phyloP scores from a whole-genome alignment of 2,113 vertebrate species.

The Pampusana beccarii region DNA sequence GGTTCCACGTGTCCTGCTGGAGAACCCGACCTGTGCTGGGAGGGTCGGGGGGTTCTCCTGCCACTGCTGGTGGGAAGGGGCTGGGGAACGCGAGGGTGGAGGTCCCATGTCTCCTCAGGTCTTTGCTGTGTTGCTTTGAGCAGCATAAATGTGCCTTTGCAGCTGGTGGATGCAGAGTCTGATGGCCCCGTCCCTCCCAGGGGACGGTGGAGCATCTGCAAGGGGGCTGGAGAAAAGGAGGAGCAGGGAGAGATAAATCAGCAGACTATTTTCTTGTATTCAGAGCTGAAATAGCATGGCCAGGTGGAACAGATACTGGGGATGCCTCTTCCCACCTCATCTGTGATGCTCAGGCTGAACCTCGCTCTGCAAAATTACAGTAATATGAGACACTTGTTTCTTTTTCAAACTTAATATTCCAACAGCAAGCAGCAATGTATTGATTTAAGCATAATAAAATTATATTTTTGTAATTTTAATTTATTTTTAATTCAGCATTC shows the following conservation, averaged over 20 bases:
- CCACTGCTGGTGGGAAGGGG: no score
- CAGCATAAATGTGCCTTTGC: neutral
- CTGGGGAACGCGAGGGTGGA: no score
- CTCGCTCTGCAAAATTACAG: neutral
- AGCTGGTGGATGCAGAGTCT: neutral
- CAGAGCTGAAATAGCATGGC: neutral
- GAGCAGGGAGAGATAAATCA: neutral
- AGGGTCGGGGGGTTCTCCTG: no score
- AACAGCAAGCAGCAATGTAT: neutral
- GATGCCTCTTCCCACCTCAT: neutral
- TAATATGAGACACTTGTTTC: neutral
- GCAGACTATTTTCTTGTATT: neutral
- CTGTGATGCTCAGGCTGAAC: neutral
- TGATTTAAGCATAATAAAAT: neutral
- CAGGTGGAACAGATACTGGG: neutral
- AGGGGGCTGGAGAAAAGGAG: neutral
- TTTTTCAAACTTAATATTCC: neutral
- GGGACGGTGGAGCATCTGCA: neutral
- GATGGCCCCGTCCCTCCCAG: fast-evolving
- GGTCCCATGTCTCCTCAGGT: fast-evolving
- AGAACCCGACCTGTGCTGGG: no score
- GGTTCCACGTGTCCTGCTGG: no score
- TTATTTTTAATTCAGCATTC: slow-evolving; percentile 11
- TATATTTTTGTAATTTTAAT: neutral
- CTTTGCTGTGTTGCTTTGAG: neutral